Evolutionary conservation across 2,113 vertebrate genomes (phyloP).

Genomic region (Erinaceus europaeus): DNA sequence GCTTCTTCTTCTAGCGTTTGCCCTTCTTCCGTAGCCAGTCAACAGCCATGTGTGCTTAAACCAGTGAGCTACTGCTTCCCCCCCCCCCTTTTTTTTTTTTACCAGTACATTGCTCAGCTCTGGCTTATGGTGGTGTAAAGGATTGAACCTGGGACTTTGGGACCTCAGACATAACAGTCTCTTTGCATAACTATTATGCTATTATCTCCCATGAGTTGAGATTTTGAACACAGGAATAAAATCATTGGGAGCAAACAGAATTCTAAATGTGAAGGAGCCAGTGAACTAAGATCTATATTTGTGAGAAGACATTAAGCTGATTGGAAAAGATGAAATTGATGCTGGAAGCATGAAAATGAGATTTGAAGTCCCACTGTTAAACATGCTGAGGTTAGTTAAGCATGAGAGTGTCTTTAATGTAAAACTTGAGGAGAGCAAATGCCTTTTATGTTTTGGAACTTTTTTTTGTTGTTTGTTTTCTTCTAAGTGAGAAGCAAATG

Average conservation of each 20-base stretch:
- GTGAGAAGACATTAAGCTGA: background rate
- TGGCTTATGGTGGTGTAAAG: too few species aligned
- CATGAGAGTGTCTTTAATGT: background rate
- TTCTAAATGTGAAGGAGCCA: background rate
- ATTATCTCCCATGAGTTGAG: background rate
- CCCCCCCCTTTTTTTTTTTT: too few species aligned
- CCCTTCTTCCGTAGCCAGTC: too few species aligned
- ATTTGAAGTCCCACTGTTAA: background rate
- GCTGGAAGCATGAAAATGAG: background rate
- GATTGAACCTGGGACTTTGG: too few species aligned
- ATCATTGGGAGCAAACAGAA: background rate
- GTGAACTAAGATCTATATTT: background rate
- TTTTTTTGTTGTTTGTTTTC: background rate
- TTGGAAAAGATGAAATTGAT: background rate
- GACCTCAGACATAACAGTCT: too few species aligned
- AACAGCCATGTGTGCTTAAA: too few species aligned
- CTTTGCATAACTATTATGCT: too few species aligned
- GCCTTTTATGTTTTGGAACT: background rate
- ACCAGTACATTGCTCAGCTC: too few species aligned
- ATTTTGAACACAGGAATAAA: background rate
- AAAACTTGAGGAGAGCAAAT: background rate
- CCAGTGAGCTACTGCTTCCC: too few species aligned
- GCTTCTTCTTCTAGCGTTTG: too few species aligned
- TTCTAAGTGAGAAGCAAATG: constrained; percentile 12
- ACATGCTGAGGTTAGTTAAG: background rate